Percentiles rank a stretch among this genome's conserved stretches.
Conservation (phyloP, 1,140 invertebrate genomes). For the Tetramorium simillimum region DNA sequence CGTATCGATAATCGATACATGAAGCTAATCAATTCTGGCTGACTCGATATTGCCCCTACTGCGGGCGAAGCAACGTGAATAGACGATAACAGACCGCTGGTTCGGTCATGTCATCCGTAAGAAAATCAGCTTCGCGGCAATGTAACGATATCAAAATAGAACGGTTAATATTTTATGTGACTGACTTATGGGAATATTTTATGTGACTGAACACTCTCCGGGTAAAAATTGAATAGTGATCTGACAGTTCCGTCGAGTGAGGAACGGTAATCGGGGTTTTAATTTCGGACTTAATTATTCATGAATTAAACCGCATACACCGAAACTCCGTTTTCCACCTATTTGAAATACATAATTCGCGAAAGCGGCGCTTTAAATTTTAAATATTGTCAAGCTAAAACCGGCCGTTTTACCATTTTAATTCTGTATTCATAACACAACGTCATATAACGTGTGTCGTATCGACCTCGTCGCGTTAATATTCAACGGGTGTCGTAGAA, state of each 20-base stretch:
- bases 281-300: conserved; percentile 69
- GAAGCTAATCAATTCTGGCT: conserved; percentile 50
- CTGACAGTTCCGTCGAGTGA: conserved; percentile 3
- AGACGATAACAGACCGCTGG: conserved; percentile 37
- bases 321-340: conserved; percentile 29
- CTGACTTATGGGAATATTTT: conserved; percentile 20
- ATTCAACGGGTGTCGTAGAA: conserved; percentile 58
- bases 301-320: conserved; percentile 61
- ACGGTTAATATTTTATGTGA: conserved; percentile 27
- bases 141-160: conserved; percentile 49
- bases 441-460: conserved; percentile 58
- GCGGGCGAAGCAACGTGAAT: conserved; percentile 23
- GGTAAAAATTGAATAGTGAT: conserved; percentile 45
- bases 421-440: conserved; percentile 60
- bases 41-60: conserved; percentile 45
- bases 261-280: conserved; percentile 61
- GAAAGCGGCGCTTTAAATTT: conserved; percentile 61
- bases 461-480: conserved; percentile 55
- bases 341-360: conserved; percentile 55
- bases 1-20: conserved; percentile 54
- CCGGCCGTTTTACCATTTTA: conserved; percentile 56
- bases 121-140: conserved; percentile 39
- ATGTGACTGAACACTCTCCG: conserved; percentile 5
- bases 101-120: conserved; percentile 30
- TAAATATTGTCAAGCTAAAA: conserved; percentile 61